Conservation (phyloP, 2,797 vertebrate genomes). For the Enteromius treurensis region DNA sequence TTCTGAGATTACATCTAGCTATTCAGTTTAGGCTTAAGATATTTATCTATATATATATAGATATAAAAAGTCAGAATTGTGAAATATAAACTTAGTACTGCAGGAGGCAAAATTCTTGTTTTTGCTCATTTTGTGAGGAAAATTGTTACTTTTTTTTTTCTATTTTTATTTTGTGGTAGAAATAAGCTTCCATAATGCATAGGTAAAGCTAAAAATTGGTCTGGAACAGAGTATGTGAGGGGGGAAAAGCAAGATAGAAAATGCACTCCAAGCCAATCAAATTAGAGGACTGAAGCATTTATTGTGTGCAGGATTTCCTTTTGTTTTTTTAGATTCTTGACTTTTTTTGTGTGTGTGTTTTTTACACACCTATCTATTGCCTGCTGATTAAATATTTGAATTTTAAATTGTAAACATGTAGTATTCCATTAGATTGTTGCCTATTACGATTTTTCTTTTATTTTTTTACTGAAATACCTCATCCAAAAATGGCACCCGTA, state of each 20-base stretch:
- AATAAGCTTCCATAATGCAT: not conserved
- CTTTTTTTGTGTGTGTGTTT: too few species aligned
- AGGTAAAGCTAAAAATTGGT: not conserved
- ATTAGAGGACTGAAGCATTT: not conserved
- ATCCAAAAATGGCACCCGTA: conserved; percentile 3
- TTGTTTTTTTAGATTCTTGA: too few species aligned
- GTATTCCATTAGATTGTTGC: too few species aligned
- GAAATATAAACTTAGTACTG: not conserved
- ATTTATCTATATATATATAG: too few species aligned
- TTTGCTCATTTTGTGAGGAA: not conserved
- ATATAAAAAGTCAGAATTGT: too few species aligned
- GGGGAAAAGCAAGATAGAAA: not conserved
- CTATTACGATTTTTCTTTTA: not conserved
- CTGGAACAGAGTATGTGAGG: not conserved
- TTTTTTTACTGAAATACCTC: not conserved
- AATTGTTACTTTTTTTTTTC: not conserved
- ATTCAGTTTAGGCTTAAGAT: not conserved
- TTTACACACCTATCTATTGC: too few species aligned
- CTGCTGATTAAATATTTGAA: too few species aligned
- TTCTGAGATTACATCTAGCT: too few species aligned
- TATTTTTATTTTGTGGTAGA: not conserved
- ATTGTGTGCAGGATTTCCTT: too few species aligned
- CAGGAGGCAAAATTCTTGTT: not conserved
- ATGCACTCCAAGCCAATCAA: not conserved
- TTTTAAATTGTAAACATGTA: too few species aligned